Conservation (phyloP, 2,797 vertebrate genomes). For the Hafferia zeledoni region DNA sequence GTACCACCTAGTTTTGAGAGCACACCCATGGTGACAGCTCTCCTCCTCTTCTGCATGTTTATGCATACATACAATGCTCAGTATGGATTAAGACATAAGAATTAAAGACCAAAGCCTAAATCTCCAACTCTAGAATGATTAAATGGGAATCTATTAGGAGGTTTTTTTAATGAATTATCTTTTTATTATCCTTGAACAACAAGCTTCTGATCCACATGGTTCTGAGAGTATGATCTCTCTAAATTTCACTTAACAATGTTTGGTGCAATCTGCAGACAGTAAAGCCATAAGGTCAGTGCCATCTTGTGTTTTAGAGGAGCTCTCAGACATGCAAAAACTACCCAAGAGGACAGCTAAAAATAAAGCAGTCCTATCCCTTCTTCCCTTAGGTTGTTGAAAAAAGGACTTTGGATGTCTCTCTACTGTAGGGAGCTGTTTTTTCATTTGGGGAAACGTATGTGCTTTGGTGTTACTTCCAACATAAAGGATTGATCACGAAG, state of each 20-base stretch:
- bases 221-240: background rate
- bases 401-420: background rate
- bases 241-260: background rate
- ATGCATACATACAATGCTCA: background rate
- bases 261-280: background rate
- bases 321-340: background rate
- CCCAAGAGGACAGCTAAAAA: background rate
- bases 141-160: background rate
- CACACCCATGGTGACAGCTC: background rate
- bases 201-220: background rate
- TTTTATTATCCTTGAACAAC: constrained; percentile 5
- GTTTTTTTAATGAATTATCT: background rate
- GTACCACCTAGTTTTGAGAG: background rate
- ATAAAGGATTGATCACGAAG: background rate
- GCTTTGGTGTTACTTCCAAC: background rate
- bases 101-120: constrained; percentile 2
- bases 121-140: background rate
- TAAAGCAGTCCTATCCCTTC: background rate
- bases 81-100: background rate
- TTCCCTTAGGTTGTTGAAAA: background rate
- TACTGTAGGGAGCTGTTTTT: background rate
- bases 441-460: background rate
- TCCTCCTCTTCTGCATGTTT: background rate
- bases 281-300: background rate
- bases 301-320: background rate